phyloP scores from a whole-genome alignment of 2,113 vertebrate genomes.

The Pica pica region DNA sequence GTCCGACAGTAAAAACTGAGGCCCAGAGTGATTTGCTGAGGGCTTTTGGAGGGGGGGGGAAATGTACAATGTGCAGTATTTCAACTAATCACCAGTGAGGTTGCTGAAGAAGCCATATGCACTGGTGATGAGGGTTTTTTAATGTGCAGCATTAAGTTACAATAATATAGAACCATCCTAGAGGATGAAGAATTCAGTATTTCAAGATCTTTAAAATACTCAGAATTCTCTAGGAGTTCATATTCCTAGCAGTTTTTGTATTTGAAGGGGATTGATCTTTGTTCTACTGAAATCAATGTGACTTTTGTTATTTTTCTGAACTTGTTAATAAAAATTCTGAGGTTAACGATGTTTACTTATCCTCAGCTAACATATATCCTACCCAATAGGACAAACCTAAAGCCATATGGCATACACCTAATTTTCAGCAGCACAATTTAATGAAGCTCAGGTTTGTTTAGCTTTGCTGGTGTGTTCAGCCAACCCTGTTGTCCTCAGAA shows the following conservation, averaged over 20 bases:
- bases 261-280: background rate
- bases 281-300: background rate
- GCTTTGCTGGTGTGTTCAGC: background rate
- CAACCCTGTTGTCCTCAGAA: background rate
- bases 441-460: background rate
- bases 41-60: background rate
- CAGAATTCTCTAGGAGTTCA: background rate
- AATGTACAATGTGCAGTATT: background rate
- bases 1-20: background rate
- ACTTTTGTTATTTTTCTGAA: background rate
- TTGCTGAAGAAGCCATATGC: background rate
- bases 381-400: background rate
- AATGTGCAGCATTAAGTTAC: background rate
- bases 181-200: background rate
- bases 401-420: background rate
- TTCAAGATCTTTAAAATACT: background rate
- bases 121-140: background rate
- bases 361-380: background rate
- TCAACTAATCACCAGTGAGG: background rate
- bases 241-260: background rate
- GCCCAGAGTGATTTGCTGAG: background rate
- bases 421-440: background rate
- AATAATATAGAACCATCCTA: background rate
- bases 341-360: background rate
- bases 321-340: constrained; percentile 21